Base-by-base conservation (phyloP, 2,888 invertebrate genomes). In the Argyra leucocephala region DNA sequence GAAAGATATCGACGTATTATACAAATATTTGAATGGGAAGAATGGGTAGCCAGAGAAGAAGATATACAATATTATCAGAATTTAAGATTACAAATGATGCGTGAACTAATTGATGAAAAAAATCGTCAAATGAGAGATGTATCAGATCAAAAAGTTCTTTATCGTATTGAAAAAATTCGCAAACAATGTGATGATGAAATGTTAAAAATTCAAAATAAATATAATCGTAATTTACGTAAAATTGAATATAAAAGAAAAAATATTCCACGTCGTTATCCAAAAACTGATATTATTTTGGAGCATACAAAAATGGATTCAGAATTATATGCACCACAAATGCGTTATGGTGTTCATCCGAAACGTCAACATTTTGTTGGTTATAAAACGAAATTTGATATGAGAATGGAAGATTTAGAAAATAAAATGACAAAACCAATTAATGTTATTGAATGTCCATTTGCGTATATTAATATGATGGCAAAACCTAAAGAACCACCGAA, bases 11-110 rank as follows among this genome's bases (percentile, higher is more conserved):
- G 84, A 18, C 81, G 80, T n/a, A 85, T 91, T 72, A 83, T 93
- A 69, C 85, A 85, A 63, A 88, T 90, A n/a, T 84, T 93, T 69
- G 93, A 93, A 77, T 84, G 87, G 67, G 88, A 91, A 70, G 88
- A 92, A 73, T 93, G 92, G 92, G 83, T 88, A 12, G 88, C 89
- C 64, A 83, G 93, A 67, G 92, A 93, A 75, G 84, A 87, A 84
- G 88, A 89, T 75, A 88, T 91, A 68, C 85, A 88, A 72, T 86
- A 86, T 68, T 84, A 89, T 21, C 87, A 90, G 75, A 83, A 85
- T 70, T 80, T 88, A 36, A 83, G 90, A 0, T 76, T 90, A 71
- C 83, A 88, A 66, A 71, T 78, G 1, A 75, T 80, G 0, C 12
- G 15, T 5, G 70, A 74, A 60, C 72, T 71, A 2, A 81, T 93